Percentiles rank a stretch among this genome's conserved stretches.
Evolutionary conservation across 2,113 vertebrate genomes (phyloP).

Genomic region (Salminus brasiliensis): DNA sequence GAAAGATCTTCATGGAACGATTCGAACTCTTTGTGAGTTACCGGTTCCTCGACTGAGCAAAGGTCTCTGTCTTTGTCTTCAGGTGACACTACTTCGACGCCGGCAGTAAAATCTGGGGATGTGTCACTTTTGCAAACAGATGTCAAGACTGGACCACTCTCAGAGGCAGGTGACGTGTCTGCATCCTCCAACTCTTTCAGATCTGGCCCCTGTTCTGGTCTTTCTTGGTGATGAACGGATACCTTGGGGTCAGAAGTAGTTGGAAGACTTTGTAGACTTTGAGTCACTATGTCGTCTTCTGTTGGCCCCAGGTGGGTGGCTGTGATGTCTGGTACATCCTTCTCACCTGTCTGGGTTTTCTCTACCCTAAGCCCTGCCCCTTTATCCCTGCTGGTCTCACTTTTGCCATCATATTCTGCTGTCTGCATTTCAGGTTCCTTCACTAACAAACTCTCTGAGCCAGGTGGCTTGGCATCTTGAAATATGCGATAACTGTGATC

Average conservation of each 20-base stretch:
- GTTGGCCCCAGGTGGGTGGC: constrained; percentile 34
- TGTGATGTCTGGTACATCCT: constrained; percentile 46
- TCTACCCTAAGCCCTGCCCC: background rate
- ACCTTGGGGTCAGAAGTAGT: constrained; percentile 19
- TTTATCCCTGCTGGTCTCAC: constrained; percentile 23
- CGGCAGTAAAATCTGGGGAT: background rate
- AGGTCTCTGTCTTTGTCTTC: constrained; percentile 14
- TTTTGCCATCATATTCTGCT: constrained; percentile 4
- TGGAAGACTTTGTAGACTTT: constrained; percentile 43
- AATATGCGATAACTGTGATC: background rate
- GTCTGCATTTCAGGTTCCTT: constrained; percentile 29
- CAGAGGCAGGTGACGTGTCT: background rate
- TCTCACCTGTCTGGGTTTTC: constrained; percentile 33
- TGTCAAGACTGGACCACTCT: background rate
- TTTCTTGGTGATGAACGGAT: constrained; percentile 25
- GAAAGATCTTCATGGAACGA: background rate
- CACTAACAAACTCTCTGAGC: background rate
- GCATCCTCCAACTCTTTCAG: constrained; percentile 40
- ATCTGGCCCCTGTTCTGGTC: constrained; percentile 30
- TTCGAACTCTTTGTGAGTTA: background rate
- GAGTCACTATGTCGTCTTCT: constrained; percentile 37
- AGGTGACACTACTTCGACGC: background rate
- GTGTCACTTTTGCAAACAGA: background rate
- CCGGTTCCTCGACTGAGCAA: constrained; percentile 32
- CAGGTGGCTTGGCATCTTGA: background rate